Percentiles rank a stretch among this genome's conserved stretches.
These are phyloP conservation scores for Manis pentadactyla DNA, from an alignment of 2,797 vertebrate species.

Conservation along the genomic window DNA sequence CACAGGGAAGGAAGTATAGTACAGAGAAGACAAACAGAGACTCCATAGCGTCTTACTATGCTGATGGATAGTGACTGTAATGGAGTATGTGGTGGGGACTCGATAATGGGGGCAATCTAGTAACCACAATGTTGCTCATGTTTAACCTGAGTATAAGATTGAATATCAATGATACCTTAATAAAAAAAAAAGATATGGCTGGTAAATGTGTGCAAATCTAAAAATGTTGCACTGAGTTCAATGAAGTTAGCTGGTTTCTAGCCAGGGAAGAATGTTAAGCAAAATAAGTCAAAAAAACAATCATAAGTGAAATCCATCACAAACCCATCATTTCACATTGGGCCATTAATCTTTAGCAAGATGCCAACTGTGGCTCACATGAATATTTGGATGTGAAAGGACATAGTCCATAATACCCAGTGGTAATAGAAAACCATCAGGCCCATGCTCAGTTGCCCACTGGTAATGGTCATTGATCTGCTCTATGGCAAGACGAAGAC, in stretches of 20 bases:
- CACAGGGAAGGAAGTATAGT: too few relatives aligned
- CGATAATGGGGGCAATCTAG: too few relatives aligned
- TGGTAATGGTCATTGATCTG: constrained; percentile 68
- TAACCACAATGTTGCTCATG: too few relatives aligned
- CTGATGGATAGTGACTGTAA: too few relatives aligned
- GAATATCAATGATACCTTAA: too few relatives aligned
- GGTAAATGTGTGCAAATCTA: background rate
- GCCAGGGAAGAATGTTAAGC: background rate
- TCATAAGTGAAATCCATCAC: constrained; percentile 56
- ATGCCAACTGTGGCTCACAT: constrained; percentile 57
- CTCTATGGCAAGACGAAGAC: constrained; percentile 61
- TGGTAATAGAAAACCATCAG: constrained; percentile 68
- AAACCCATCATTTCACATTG: constrained; percentile 36
- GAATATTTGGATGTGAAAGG: constrained; percentile 41
- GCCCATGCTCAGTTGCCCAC: background rate
- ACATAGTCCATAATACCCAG: constrained; percentile 58
- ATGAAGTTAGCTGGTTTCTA: background rate
- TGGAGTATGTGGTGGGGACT: too few relatives aligned
- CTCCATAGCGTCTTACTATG: too few relatives aligned
- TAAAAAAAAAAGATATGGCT: background rate
- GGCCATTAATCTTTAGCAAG: constrained; percentile 60
- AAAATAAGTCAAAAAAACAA: constrained; percentile 54
- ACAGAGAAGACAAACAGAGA: too few relatives aligned
- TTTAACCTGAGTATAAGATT: too few relatives aligned
- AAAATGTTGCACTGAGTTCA: background rate